phyloP scores from a whole-genome alignment of 2,797 vertebrate species.

The Crenichthys baileyi region DNA sequence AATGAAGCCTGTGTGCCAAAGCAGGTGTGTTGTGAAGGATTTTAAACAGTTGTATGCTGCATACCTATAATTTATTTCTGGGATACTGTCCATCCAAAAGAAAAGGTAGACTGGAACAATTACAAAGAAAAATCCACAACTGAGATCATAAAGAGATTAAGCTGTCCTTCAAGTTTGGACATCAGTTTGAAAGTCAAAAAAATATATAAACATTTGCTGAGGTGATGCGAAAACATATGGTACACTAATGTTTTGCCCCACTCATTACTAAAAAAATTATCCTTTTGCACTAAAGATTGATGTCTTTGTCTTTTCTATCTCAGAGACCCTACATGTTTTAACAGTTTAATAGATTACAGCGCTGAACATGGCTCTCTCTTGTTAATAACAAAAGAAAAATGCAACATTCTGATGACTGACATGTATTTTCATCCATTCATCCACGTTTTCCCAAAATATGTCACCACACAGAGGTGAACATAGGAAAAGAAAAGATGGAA shows the following conservation, averaged over 20 bases:
- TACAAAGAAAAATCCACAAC: slow-evolving; percentile 39
- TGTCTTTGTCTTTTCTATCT: slow-evolving; percentile 38
- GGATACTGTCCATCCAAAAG: slow-evolving; percentile 26
- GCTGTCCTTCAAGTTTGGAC: slow-evolving; percentile 34
- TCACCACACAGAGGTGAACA: slow-evolving; percentile 23
- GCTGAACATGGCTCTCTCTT: background rate
- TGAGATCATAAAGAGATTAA: slow-evolving; percentile 21
- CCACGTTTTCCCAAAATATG: slow-evolving; percentile 58
- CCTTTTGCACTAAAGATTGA: slow-evolving; percentile 44
- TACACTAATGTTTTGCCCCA: slow-evolving; percentile 52
- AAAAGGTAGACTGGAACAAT: slow-evolving; percentile 35
- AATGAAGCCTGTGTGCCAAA: slow-evolving; percentile 87
- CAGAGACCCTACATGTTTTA: slow-evolving; percentile 37
- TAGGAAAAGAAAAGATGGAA: slow-evolving; percentile 44
- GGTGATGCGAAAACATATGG: slow-evolving; percentile 55
- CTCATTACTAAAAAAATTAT: background rate
- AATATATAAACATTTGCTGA: slow-evolving; percentile 33
- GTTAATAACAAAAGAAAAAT: slow-evolving; percentile 12
- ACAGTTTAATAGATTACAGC: slow-evolving; percentile 26
- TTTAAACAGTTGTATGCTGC: slow-evolving; percentile 74
- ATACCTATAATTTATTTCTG: slow-evolving; percentile 35
- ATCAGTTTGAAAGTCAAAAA: slow-evolving; percentile 37
- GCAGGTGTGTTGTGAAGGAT: slow-evolving; percentile 82
- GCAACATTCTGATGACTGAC: slow-evolving; percentile 49
- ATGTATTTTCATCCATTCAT: slow-evolving; percentile 50